Evolutionary conservation across 1,140 invertebrate genomes (phyloP).

Genomic region (Himalopsyche phryganea): DNA sequence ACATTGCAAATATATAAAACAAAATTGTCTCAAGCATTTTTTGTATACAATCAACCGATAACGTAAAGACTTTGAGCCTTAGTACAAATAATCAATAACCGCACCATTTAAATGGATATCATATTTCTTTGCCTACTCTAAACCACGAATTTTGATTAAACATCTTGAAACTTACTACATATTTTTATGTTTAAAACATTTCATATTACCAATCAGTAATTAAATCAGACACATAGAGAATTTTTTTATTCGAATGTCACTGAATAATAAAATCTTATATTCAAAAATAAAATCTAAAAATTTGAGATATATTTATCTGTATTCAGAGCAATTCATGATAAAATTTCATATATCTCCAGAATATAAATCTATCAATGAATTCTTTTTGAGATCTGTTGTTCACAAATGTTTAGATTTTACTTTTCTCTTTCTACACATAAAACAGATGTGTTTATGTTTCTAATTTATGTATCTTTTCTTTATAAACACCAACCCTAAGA

Average conservation of each 20-base stretch:
- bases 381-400: too few species aligned
- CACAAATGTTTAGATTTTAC: too few species aligned
- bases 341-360: too few species aligned
- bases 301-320: too few species aligned
- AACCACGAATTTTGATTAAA: slow-evolving; percentile 1
- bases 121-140: neutral
- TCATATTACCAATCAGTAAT: neutral
- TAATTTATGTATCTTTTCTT: neutral
- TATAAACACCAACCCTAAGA: slow-evolving; percentile 1
- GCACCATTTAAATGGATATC: slow-evolving; percentile 4
- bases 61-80: neutral
- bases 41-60: neutral
- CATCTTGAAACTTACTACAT: neutral
- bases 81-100: slow-evolving; percentile 8
- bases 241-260: neutral
- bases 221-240: neutral
- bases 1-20: neutral
- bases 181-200: neutral
- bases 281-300: too few species aligned
- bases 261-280: too few species aligned
- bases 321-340: too few species aligned
- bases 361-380: too few species aligned
- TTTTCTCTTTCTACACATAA: too few species aligned
- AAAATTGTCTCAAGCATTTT: neutral
- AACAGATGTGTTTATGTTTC: too few species aligned